phyloP scores from a whole-genome alignment of 2,888 invertebrate species.

The Beris chalybata region DNA sequence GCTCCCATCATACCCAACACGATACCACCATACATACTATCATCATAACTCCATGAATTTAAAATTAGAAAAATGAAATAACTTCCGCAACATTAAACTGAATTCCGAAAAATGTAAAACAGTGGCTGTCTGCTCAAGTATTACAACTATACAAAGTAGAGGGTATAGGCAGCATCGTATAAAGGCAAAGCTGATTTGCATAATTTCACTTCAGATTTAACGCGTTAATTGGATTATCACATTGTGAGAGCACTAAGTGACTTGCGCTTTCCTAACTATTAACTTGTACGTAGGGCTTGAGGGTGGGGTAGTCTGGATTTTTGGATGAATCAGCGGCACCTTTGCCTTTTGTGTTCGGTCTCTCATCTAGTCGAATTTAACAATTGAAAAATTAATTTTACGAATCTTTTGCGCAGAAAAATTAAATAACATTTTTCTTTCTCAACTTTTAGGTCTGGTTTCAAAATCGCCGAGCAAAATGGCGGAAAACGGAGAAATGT shows the following conservation, averaged over 20 bases:
- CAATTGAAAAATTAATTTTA: too few relatives aligned
- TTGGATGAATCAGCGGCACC: too few relatives aligned
- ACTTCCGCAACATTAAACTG: constrained; percentile 25
- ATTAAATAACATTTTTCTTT: constrained; percentile 5
- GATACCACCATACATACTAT: too few relatives aligned
- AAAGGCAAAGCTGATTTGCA: constrained; percentile 27
- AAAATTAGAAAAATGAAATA: constrained; percentile 28
- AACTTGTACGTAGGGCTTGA: too few relatives aligned
- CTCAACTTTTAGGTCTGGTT: constrained; percentile 88
- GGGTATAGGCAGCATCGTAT: background rate
- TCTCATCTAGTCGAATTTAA: too few relatives aligned
- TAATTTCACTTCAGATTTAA: constrained; percentile 27
- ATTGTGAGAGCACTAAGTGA: constrained; percentile 21
- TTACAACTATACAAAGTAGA: constrained; percentile 2
- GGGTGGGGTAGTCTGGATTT: too few relatives aligned
- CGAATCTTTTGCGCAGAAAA: too few relatives aligned
- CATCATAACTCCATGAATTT: constrained; percentile 15
- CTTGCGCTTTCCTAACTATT: constrained; percentile 7
- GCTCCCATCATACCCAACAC: too few relatives aligned
- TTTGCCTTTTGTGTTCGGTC: too few relatives aligned
- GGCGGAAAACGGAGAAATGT: constrained; percentile 99
- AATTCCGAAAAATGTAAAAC: constrained; percentile 22
- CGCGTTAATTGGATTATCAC: constrained; percentile 30
- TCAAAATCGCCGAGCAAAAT: constrained; percentile 92
- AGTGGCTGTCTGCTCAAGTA: background rate